phyloP scores from a whole-genome alignment of 2,797 vertebrate species.

The Remorina albescens region DNA sequence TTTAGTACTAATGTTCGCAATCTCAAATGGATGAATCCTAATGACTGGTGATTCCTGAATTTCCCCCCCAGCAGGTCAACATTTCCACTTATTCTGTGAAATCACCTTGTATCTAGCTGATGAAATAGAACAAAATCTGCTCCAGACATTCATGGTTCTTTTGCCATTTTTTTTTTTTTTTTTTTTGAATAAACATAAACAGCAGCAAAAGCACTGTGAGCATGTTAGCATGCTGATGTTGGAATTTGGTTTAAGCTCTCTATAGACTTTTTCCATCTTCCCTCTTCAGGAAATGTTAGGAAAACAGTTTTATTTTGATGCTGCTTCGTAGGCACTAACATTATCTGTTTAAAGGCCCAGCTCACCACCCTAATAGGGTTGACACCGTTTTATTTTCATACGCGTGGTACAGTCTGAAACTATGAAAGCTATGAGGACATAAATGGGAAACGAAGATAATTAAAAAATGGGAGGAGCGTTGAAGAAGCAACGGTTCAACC shows the following conservation, averaged over 20 bases:
- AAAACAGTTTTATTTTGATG: not conserved
- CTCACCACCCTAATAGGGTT: constrained; percentile 48
- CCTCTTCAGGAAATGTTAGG: not conserved
- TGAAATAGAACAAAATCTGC: not conserved
- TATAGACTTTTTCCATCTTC: not conserved
- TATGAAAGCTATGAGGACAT: constrained; percentile 57
- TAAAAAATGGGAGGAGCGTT: constrained; percentile 61
- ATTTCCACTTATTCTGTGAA: not conserved
- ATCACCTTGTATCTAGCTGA: not conserved
- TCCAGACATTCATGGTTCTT: not conserved
- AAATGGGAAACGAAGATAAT: constrained; percentile 68
- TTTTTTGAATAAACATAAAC: too few relatives aligned
- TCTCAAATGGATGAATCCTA: not conserved
- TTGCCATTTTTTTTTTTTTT: too few relatives aligned
- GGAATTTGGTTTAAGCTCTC: not conserved
- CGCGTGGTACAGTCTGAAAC: constrained; percentile 39
- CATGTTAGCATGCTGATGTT: not conserved
- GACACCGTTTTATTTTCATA: constrained; percentile 53
- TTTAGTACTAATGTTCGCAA: not conserved
- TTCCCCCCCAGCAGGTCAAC: not conserved
- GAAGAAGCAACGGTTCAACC: constrained; percentile 56
- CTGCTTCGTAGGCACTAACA: constrained; percentile 11
- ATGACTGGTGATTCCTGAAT: not conserved
- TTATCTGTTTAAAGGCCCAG: constrained; percentile 29
- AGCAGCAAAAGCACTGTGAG: not conserved